Base-by-base conservation (phyloP, 2,888 invertebrate genomes). In the Scaptomyza reducta region DNA sequence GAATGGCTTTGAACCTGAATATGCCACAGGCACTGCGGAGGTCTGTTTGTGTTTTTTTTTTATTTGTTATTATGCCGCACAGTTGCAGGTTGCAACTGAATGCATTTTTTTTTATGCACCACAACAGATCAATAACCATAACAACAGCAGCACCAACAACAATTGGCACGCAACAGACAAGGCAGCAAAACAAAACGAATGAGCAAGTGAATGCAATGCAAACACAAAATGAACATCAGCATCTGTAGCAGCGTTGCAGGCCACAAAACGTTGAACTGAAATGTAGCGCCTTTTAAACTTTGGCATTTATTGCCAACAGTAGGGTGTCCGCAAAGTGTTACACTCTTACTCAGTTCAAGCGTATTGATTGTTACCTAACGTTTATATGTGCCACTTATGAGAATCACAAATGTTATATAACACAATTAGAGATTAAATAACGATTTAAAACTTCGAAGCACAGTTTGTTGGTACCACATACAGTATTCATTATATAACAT, bases 301-400 rank as follows among this genome's bases (percentile, higher is more conserved):
- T 78, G 72, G 64, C 85, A 77, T 71, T 77, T 72, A 80, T 78
- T 70, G 72, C 72, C 64, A 49, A 18, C 14, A 7, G 33, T 35
- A 6, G 41, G 25, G 11, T 40, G 58, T 44, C 31, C 41, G 13
- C 11, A 14, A 35, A 35, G 2, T 1, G 7, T 44, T 25, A 35
- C 18, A 54, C 49, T 18, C 49, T 49, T 6, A 18, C n/a, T 1
- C 10, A 11, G 7, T 38, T 14, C 2, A n/a, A 3, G 31, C 33
- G 18, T n/a, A 33, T 49, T 18, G 33, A 18, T 49, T 33, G n/a
- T n/a, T 35, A 35, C 35, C 6, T 35, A 2, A n/a, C 35, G n/a
- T 35, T 18, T 31, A 2, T 10, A 16, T 13, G 7, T 2, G 16
- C 2, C 9, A 4, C 13, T 18, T 14, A 7, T 6, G 3, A 35